Base-by-base conservation (phyloP, 1,140 invertebrate genomes). In the Pseudomyrmex dendroicus region DNA sequence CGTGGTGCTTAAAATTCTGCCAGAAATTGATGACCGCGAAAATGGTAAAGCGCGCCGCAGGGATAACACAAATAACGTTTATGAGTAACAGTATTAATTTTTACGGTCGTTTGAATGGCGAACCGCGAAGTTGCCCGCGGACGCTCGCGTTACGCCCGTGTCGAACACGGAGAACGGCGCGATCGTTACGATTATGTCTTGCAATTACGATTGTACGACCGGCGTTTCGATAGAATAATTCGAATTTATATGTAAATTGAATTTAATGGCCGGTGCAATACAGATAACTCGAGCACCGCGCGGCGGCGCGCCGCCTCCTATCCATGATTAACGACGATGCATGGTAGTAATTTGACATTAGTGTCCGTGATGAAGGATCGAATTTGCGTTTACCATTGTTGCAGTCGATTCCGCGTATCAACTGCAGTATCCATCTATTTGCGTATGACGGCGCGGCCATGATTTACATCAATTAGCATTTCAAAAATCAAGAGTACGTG, bases 171-270 rank as follows among this genome's bases (percentile, higher is more conserved):
- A 76, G 73, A 54, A 77, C 17, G 22, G 72, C 57, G 67, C 48
- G 73, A 88, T 90, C 84, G 80, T 86, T 90, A 90, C 84, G 85
- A 91, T 90, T 90, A 86, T 87, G 83, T 90, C 76, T 73, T 68
- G 64, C 84, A 91, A 91, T 91, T 89, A 90, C 89, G 84, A 91
- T 91, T 83, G 85, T 83, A 22, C 70, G 64, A 84, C 56, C 76
- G 82, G 86, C 84, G 82, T 64, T 87, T 89, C 86, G 83, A 91
- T 92, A 90, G 86, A 91, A 91, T 91, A 91, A 92, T 92, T 92
- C 86, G 86, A 91, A 92, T 92, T 92, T 92, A 91, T 91, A 91
- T 92, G 91, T 91, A 91, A 92, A 92, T 92, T 90, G 89, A 90
- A 92, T 92, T 91, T 92, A 91, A 92, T 90, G 85, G 86, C 73